Evolutionary conservation across 2,113 vertebrate species (phyloP), one percentile per base, ranked within the genome.

Genomic region (Theristicus caerulescens): DNA sequence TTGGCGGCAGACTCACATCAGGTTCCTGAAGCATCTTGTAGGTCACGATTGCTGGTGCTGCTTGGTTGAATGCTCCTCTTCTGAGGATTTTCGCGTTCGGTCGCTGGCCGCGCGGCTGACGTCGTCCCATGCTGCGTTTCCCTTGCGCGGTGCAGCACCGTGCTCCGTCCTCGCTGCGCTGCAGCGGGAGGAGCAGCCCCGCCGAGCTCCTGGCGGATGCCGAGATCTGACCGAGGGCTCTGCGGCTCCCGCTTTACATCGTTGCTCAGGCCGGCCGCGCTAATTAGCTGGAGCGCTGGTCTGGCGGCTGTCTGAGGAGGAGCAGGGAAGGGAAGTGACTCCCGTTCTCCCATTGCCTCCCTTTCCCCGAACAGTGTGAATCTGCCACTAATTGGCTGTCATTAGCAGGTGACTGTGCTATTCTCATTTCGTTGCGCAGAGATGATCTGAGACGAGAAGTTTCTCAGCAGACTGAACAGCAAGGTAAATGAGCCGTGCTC

Each of bases 101-200:
- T 29, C 1, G 2, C 31, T 27, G 47, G 55, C 26, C 1, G 3
- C 2, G 0, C 9, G 34, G 52, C 46, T 1, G 6, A 10, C 1
- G 2, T 3, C 4, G 3, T 36, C 24, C 70, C 10, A 1, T 3
- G 0, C 14, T 3, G 26, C 5, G 3, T 42, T 66, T 7, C 26
- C 44, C 52, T 21, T 1, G 12, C 16, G 3, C 7, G 3, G 38
- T 17, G 38, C 81, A 7, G 64, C 22, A 9, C 42, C 3, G 9
- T 2, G 32, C 36, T 14, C 42, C 6, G 2, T 57, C 58, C 40
- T 27, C 6, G 3, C 27, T 15, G 32, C 4, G 2, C 32, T 16
- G n/a, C 6, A 4, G 19, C 17, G 4, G 16, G 22, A 40, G 29
- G 18, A 65, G 47, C 59, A 7, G 31, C 64, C n/a, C 49, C 4